Percentiles rank a stretch among this genome's conserved stretches.
These are phyloP conservation scores for Todiramphus chloris DNA, from an alignment of 2,113 vertebrate species.

Conservation along the genomic window DNA sequence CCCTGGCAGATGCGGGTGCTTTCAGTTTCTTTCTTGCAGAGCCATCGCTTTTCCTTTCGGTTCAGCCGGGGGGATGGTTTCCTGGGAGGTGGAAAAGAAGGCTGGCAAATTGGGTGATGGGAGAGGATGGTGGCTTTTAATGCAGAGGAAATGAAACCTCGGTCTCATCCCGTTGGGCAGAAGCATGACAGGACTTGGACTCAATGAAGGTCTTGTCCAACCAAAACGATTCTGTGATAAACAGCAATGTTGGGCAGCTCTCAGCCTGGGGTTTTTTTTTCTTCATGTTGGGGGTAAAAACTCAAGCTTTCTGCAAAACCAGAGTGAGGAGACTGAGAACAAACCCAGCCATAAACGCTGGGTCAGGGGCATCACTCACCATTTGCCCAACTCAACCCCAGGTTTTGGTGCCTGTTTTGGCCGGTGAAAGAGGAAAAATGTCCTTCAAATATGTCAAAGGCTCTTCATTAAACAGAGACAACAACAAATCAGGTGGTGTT, in stretches of 20 bases:
- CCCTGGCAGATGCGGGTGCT: neutral
- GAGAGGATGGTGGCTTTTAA: neutral
- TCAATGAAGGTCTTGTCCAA: too few relatives aligned
- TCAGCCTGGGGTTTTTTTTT: neutral
- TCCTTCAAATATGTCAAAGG: accelerated
- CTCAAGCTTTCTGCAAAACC: neutral
- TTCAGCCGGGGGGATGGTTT: neutral
- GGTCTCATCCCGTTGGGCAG: accelerated
- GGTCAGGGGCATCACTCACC: accelerated
- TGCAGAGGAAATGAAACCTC: neutral
- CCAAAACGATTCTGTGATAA: too few relatives aligned
- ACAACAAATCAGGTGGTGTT: neutral
- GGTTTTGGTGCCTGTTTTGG: neutral
- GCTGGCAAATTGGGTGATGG: accelerated
- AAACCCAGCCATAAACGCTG: neutral
- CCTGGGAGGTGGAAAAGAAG: neutral
- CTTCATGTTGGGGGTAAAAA: accelerated
- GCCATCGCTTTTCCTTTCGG: neutral
- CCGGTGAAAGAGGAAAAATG: neutral
- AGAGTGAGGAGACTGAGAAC: neutral
- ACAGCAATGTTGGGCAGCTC: neutral
- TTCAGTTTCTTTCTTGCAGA: neutral
- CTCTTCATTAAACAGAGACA: neutral
- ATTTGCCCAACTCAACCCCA: neutral
- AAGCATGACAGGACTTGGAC: neutral